Percentiles rank a stretch among this genome's conserved stretches.
phyloP scores from a whole-genome alignment of 2,113 vertebrate species.

The Tychaedon coryphoeus region DNA sequence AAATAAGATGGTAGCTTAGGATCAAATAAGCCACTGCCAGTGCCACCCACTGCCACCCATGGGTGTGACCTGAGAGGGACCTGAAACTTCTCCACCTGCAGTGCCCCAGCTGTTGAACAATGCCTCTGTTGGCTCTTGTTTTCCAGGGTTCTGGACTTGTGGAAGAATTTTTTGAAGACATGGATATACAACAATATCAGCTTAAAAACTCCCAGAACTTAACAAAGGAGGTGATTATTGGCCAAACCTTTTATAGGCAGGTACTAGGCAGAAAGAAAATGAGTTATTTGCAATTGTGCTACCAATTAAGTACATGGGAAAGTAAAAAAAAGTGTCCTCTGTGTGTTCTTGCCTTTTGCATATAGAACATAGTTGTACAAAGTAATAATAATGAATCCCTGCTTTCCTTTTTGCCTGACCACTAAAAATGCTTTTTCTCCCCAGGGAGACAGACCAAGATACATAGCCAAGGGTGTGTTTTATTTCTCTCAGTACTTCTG shows the following conservation, averaged over 20 bases:
- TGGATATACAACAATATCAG: not conserved
- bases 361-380: not conserved
- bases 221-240: not conserved
- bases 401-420: slow-evolving; percentile 33
- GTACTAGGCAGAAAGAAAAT: not conserved
- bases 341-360: not conserved
- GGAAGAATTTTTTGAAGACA: not conserved
- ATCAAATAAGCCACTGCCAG: slow-evolving; percentile 25
- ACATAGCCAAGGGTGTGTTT: slow-evolving; percentile 44
- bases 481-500: slow-evolving; percentile 32
- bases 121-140: not conserved
- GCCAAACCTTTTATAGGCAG: not conserved
- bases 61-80: not conserved
- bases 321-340: not conserved
- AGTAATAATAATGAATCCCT: slow-evolving; percentile 24
- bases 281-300: not conserved
- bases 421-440: slow-evolving; percentile 26
- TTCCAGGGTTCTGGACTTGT: not conserved
- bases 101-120: not conserved
- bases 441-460: not conserved
- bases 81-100: slow-evolving; percentile 17
- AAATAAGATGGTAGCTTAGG: slow-evolving; percentile 47
- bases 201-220: not conserved
- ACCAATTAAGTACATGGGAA: not conserved
- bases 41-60: slow-evolving; percentile 46